Evolutionary conservation across 2,888 invertebrate species (phyloP), one percentile per base, ranked within the genome.

Genomic region (Tiliacea aurago): DNA sequence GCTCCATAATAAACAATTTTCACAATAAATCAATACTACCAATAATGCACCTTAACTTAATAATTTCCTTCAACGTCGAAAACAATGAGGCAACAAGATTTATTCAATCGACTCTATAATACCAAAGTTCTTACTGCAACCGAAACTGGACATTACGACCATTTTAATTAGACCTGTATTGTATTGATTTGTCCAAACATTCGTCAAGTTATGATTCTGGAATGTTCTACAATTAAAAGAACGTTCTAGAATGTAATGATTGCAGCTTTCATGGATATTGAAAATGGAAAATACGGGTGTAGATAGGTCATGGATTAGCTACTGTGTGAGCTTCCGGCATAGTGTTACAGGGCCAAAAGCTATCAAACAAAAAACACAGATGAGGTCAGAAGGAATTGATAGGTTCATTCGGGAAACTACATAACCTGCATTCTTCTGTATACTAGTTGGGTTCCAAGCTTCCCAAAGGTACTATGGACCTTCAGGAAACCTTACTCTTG

Each of bases 91-190:
- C 68, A 79, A 73, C 72, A 69, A 76, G 73, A 80, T 76, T 78
- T 72, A 80, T 82, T 80, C 73, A 81, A 80, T 81, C 78, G 82
- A 83, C 66, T 68, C 71, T 78, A 70, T 74, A 78, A 79, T 70
- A 76, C 53, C 69, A 72, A 78, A 78, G 68, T 77, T 75, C 75
- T 72, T 23, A 76, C n/a, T 63, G 66, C 61, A 58, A 75, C 64
- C 70, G 76, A 80, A 81, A 79, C 70, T 78, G 73, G 55, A 45
- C 65, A 62, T 7, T 3, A 4, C 49, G 45, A 70, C 88, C 86
- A 88, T 53, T 76, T 10, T 81, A 81, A 10, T 6, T 33, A 76
- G 87, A 88, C 45, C 90, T 73, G 55, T 49, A 37, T 67, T 73
- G 55, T 49, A 37, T 67, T 66, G 18, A 28, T 63, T 56, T 82